phyloP scores from a whole-genome alignment of 2,797 vertebrate species.

The Alcedo quadribrachys region DNA sequence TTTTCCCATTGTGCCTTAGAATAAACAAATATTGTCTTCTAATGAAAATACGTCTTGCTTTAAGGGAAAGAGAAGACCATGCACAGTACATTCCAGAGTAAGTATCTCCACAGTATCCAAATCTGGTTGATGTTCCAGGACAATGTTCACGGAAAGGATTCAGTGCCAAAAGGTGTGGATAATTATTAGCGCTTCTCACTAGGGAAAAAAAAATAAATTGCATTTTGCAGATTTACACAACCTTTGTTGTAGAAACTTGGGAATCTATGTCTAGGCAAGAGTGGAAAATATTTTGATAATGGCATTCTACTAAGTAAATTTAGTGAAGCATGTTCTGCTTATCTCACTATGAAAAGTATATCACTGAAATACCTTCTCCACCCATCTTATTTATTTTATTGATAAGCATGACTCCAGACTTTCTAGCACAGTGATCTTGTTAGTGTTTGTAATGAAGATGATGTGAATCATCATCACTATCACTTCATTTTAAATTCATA shows the following conservation, averaged over 20 bases:
- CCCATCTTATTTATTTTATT: background rate
- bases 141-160: background rate
- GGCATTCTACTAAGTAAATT: background rate
- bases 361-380: background rate
- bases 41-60: background rate
- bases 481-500: background rate
- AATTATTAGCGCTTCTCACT: background rate
- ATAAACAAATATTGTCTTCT: background rate
- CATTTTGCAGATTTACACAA: background rate
- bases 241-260: background rate
- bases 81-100: background rate
- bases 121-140: background rate
- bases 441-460: background rate
- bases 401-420: background rate
- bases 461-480: background rate
- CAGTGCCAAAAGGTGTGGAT: background rate
- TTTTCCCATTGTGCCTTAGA: background rate
- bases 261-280: background rate
- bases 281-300: background rate
- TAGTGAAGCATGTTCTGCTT: background rate
- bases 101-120: background rate
- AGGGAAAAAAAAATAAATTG: background rate
- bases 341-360: background rate
- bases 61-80: background rate
- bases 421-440: background rate